Evolutionary conservation across 2,797 vertebrate genomes (phyloP).

Genomic region (Sardinella longiceps): DNA sequence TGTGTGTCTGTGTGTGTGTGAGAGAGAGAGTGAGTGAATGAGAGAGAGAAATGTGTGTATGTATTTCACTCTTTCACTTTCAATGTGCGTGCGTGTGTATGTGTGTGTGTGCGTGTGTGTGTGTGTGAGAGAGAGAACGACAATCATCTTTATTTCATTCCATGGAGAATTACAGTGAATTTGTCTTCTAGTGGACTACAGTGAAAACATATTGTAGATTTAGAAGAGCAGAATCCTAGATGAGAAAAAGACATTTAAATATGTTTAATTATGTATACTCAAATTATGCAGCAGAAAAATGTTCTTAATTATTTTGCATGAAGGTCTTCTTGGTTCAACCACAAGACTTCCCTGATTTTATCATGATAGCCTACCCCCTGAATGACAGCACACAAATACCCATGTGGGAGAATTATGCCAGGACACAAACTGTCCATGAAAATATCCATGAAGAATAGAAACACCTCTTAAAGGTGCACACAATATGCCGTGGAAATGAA

Average conservation of each 20-base stretch:
- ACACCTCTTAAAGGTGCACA: too few species aligned
- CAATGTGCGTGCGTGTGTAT: too few species aligned
- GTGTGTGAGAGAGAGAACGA: slow-evolving; percentile 48
- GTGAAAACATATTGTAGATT: slow-evolving; percentile 1
- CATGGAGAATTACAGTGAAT: neutral
- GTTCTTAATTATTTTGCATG: neutral
- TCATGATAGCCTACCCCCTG: neutral
- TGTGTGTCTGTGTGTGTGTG: neutral
- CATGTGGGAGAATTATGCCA: neutral
- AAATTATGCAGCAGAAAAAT: neutral
- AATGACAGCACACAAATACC: neutral
- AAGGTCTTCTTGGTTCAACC: neutral
- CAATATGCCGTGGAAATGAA: neutral
- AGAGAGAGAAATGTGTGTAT: neutral
- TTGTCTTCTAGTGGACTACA: neutral
- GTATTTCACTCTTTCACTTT: too few species aligned
- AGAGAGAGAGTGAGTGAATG: too few species aligned
- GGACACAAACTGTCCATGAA: neutral
- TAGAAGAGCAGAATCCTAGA: neutral
- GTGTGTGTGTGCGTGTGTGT: neutral
- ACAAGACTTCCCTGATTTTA: neutral
- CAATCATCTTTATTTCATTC: slow-evolving; percentile 35
- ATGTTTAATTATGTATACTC: neutral
- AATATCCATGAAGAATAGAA: too few species aligned
- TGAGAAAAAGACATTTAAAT: slow-evolving; percentile 4